phyloP scores from a whole-genome alignment of 1,140 invertebrate genomes.

The Drosophila rufa region DNA sequence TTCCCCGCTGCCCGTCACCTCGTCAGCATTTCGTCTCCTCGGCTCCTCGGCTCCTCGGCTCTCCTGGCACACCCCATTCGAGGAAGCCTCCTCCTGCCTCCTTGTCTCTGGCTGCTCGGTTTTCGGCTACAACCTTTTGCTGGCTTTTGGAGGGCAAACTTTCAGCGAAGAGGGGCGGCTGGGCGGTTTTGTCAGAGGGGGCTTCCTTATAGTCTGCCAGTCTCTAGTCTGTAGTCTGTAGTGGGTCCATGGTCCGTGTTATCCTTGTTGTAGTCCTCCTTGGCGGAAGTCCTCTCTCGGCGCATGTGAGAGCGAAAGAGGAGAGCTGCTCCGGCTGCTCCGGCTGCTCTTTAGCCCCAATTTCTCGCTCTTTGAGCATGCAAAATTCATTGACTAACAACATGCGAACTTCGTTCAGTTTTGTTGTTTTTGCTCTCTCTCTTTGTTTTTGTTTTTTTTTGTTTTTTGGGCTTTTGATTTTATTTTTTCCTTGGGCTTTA shows the following conservation, averaged over 20 bases:
- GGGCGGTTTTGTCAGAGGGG: conserved; percentile 1
- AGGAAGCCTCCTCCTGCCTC: background rate
- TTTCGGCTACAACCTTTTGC: conserved; percentile 70
- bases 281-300: conserved; percentile 5
- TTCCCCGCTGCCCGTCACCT: background rate
- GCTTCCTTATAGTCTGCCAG: conserved; percentile 19
- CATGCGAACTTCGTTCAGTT: conserved; percentile 67
- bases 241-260: conserved; percentile 9
- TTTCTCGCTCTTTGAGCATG: conserved; percentile 48
- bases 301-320: conserved; percentile 23
- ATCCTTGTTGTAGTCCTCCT: conserved; percentile 25
- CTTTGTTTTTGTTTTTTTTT: conserved; percentile 8
- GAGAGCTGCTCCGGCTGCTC: background rate
- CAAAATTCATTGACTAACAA: conserved; percentile 81
- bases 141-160: conserved; percentile 79
- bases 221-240: conserved; percentile 5
- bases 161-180: conserved; percentile 10
- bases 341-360: conserved; percentile 13
- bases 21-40: background rate
- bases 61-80: conserved; percentile 11
- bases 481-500: background rate
- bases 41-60: no score
- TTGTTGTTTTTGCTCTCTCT: conserved; percentile 6
- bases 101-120: conserved; percentile 8
- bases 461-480: conserved; percentile 4